Evolutionary conservation across 2,888 invertebrate species (phyloP), one percentile per base, ranked within the genome.

Genomic region (Metalampra italica): DNA sequence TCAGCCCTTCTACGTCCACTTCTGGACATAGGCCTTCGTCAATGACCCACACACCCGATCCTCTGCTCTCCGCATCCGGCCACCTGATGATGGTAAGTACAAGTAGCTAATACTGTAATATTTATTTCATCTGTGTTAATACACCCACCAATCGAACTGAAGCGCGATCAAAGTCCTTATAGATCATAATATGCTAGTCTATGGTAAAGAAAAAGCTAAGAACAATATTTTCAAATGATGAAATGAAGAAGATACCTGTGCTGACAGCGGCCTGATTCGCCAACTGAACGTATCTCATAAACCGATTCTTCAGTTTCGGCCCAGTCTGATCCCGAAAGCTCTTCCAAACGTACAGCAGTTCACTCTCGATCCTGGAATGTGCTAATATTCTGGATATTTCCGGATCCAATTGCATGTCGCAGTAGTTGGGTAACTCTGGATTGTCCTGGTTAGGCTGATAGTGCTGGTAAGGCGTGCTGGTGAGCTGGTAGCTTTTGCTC

Each of bases 281-380:
- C 29, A 97, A 74, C 57, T 94, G 92, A 0, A 95, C 92, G 61
- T 95, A 96, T 89, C 94, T 90, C 89, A 94, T 92, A 69, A 94
- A 97, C 54, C 93, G 90, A 51, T 93, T 92, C 72, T 92, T 93
- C 76, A 96, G 87, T 22, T 93, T 92, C 0, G 93, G 94, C 0
- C 97, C 97, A 0, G 94, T 92, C 50, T 92, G 93, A 52, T 96
- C 94, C 55, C 96, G 90, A 92, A 95, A 97, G 48, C 93, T 93
- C 62, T 89, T 91, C 97, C 97, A 97, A 0, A 94, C 92, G 60
- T 95, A 93, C 13, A 93, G 66, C 42, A 97, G 78, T 66, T 96
- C 95, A 15, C 93, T 92, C 57, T 94, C 94, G 59, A 96, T 93
- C 53, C 93, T 90, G 0, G 95, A 95, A 68, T 92, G 91, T 0